These are phyloP conservation scores for Phortica okadai DNA, from an alignment of 2,888 invertebrate species.

Conservation along the genomic window DNA sequence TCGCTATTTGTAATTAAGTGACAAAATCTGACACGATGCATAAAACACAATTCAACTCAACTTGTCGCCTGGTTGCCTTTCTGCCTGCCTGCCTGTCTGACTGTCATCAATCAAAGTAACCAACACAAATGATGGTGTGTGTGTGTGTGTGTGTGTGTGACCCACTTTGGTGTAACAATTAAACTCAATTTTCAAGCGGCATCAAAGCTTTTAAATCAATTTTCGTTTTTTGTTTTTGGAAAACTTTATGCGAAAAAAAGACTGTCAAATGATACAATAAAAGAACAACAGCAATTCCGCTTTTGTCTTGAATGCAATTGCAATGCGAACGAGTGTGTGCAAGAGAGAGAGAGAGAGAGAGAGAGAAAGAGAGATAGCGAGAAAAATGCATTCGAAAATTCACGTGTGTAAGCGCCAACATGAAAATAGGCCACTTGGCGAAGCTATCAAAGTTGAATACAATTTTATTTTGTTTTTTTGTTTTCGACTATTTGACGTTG, in stretches of 20 bases:
- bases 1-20: background rate
- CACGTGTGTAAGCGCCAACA: too few species aligned
- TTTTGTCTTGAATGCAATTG: too few species aligned
- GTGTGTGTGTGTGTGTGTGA: slow-evolving; percentile 9
- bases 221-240: background rate
- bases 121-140: too few species aligned
- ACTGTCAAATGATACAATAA: too few species aligned
- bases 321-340: too few species aligned
- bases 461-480: background rate
- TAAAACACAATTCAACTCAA: background rate
- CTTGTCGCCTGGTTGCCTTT: too few species aligned
- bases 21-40: background rate
- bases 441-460: slow-evolving; percentile 18
- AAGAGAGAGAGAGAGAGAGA: too few species aligned
- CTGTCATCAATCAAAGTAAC: background rate
- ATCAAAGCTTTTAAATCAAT: background rate
- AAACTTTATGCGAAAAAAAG: background rate
- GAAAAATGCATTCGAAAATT: too few species aligned
- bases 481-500: background rate
- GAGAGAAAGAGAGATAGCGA: too few species aligned
- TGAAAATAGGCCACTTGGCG: slow-evolving; percentile 5
- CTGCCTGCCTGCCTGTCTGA: background rate
- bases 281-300: too few species aligned
- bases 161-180: slow-evolving; percentile 22
- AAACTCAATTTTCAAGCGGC: slow-evolving; percentile 21